Percentiles rank a stretch among this genome's conserved stretches.
These are phyloP conservation scores for Lasioglossum vierecki DNA, from an alignment of 2,888 invertebrate genomes.

Conservation along the genomic window DNA sequence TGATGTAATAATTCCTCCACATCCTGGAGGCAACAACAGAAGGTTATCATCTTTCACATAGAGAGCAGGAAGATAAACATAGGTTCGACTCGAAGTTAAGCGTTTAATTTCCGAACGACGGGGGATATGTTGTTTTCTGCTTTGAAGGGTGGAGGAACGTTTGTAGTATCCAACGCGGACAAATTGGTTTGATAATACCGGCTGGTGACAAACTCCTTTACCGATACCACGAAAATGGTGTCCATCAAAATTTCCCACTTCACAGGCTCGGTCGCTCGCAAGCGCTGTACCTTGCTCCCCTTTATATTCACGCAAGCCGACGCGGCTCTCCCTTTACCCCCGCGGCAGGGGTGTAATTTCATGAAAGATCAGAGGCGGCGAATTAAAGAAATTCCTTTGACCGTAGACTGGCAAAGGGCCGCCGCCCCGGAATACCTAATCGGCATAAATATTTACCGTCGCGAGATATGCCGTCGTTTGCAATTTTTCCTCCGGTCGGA, in stretches of 20 bases:
- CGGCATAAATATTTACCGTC: constrained; percentile 63
- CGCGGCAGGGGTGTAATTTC: constrained; percentile 26
- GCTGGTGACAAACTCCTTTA: neutral
- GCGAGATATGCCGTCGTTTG: constrained; percentile 18
- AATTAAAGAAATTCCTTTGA: constrained; percentile 59
- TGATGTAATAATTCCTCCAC: neutral
- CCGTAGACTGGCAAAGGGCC: constrained; percentile 29
- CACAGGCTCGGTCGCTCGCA: neutral
- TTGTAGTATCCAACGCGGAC: neutral
- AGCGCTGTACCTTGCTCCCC: neutral
- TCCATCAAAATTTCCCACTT: neutral
- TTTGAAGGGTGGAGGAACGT: neutral
- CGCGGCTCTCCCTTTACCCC: neutral
- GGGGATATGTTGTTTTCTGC: neutral
- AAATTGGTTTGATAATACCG: constrained; percentile 1
- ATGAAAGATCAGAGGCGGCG: constrained; percentile 37
- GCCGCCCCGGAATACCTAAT: constrained; percentile 45
- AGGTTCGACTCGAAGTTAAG: neutral
- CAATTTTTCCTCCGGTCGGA: constrained; percentile 21
- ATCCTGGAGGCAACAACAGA: neutral
- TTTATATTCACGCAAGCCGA: neutral
- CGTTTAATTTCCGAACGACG: neutral
- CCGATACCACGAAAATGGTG: constrained; percentile 1
- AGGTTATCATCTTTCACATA: neutral
- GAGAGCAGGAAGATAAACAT: neutral